Evolutionary conservation across 2,113 vertebrate genomes (phyloP).

Genomic region (Naja naja): DNA sequence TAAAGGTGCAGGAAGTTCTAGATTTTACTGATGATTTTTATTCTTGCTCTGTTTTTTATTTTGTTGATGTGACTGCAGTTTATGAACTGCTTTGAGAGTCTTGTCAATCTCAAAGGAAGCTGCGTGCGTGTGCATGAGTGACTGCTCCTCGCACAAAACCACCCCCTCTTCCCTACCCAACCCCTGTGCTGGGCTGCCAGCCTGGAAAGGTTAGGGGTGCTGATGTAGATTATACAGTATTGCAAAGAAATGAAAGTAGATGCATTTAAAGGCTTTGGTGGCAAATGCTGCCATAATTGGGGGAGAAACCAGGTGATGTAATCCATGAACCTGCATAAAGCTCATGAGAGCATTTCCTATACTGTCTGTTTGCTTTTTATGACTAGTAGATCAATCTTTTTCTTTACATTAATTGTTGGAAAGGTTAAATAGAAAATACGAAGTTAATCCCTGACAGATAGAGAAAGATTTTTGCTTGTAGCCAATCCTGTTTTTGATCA

Average conservation of each 20-base stretch:
- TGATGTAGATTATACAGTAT: neutral
- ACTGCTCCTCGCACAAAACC: neutral
- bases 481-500: neutral
- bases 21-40: neutral
- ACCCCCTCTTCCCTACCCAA: neutral
- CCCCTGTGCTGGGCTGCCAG: neutral
- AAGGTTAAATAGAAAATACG: neutral
- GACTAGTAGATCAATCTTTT: conserved; percentile 2
- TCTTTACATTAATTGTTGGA: conserved; percentile 18
- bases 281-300: conserved; percentile 13
- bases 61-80: neutral
- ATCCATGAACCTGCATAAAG: neutral
- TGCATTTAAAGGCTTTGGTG: neutral
- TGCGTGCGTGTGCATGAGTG: rapidly evolving
- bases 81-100: neutral
- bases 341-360: neutral
- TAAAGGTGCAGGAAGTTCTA: neutral
- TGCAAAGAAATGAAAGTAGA: neutral
- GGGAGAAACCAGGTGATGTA: neutral
- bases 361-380: neutral
- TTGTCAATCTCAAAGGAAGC: neutral
- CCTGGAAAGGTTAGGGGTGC: neutral
- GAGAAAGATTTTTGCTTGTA: neutral
- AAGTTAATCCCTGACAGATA: neutral
- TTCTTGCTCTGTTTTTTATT: neutral